A percentile compares a stretch with the other conserved stretches of the same genome.
Conservation (phyloP, 2,113 vertebrate species). For the Aythya baeri region DNA sequence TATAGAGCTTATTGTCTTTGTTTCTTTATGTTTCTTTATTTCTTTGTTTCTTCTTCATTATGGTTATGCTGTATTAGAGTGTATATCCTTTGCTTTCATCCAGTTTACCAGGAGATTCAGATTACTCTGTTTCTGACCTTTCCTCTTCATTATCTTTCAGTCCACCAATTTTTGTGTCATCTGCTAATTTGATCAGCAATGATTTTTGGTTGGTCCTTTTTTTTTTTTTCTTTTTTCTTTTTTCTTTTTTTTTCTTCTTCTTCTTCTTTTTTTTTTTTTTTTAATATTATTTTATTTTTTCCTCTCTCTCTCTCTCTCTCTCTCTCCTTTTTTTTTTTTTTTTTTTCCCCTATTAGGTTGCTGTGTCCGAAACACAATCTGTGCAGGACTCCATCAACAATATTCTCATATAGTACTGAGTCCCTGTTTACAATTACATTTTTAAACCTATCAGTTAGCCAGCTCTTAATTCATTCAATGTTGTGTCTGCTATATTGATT, state of each 20-base stretch:
- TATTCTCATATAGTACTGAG: neutral
- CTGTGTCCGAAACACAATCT: neutral
- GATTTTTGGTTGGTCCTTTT: neutral
- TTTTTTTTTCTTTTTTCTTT: neutral
- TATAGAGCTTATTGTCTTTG: neutral
- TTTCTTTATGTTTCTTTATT: neutral
- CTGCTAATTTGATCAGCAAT: conserved; percentile 31
- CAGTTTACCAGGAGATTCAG: neutral
- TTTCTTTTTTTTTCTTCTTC: too few relatives aligned
- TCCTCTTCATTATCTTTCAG: conserved; percentile 39
- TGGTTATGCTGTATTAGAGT: neutral
- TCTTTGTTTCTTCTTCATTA: neutral
- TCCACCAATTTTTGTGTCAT: conserved; percentile 43
- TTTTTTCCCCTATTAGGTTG: neutral
- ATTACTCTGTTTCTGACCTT: conserved; percentile 15
- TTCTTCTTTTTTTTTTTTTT: neutral
- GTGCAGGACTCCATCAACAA: neutral
- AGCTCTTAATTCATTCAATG: conserved; percentile 32
- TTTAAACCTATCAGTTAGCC: conserved; percentile 42
- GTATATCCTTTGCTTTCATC: neutral
- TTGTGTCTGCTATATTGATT: conserved; percentile 47
- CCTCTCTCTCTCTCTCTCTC: too few relatives aligned
- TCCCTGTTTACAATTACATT: conserved; percentile 18
- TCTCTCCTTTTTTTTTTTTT: neutral
- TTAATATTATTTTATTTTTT: neutral